phyloP scores from a whole-genome alignment of 2,797 vertebrate genomes.

The Alexandromys oeconomus region DNA sequence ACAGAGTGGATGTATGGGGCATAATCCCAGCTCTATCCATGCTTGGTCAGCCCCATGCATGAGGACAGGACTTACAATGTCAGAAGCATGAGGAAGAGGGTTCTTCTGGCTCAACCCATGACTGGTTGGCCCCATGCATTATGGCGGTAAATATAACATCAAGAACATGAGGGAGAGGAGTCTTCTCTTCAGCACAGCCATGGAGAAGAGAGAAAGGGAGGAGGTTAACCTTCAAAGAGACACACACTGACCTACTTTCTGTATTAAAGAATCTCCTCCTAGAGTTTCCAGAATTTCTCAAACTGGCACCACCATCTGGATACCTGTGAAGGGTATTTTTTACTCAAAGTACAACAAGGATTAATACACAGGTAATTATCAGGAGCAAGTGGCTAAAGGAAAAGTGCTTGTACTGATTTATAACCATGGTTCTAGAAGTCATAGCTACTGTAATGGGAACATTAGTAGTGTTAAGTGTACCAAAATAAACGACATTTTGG shows the following conservation, averaged over 20 bases:
- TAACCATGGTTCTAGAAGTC: not conserved
- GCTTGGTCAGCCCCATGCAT: not conserved
- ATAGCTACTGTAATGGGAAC: not conserved
- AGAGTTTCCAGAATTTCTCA: not conserved
- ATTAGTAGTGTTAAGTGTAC: not conserved
- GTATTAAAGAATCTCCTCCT: not conserved
- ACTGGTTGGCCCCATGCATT: not conserved
- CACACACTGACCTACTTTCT: not conserved
- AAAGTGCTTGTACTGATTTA: not conserved
- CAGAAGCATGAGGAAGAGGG: not conserved
- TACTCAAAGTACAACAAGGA: not conserved
- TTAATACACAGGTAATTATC: not conserved
- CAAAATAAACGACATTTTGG: too few relatives aligned
- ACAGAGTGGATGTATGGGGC: not conserved
- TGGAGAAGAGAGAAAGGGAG: not conserved
- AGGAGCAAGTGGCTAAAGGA: not conserved
- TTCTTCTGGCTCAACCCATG: not conserved
- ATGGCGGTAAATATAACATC: not conserved
- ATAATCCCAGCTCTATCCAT: not conserved
- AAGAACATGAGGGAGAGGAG: not conserved
- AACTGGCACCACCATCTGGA: not conserved
- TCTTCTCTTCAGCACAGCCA: not conserved
- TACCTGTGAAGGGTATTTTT: not conserved
- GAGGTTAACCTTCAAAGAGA: not conserved
- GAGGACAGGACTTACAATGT: not conserved